Evolutionary conservation across 2,888 invertebrate species (phyloP).

Genomic region (Blastobasis adustella): DNA sequence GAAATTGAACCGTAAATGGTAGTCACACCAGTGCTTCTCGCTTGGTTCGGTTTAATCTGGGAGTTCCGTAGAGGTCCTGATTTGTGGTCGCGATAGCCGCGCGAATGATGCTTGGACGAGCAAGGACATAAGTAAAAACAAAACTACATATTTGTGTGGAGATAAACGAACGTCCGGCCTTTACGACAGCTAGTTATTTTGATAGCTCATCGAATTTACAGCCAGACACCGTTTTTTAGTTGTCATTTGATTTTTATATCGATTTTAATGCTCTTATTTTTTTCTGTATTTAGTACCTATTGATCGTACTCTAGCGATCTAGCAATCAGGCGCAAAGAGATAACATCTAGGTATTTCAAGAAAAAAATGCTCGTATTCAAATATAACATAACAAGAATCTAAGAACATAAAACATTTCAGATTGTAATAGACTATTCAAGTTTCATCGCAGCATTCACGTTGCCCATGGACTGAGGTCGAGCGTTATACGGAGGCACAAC

Average conservation of each 20-base stretch:
- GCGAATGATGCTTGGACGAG: slow-evolving; percentile 56
- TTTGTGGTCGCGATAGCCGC: slow-evolving; percentile 57
- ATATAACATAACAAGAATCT: too few relatives aligned
- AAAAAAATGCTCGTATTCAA: too few relatives aligned
- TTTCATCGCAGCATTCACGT: too few relatives aligned
- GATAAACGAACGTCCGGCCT: slow-evolving; percentile 12
- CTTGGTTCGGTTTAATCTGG: slow-evolving; percentile 33
- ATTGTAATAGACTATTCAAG: too few relatives aligned
- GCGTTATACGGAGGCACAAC: slow-evolving; percentile 8
- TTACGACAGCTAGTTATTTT: slow-evolving; percentile 12
- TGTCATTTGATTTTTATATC: slow-evolving; percentile 7
- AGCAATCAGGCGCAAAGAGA: too few relatives aligned
- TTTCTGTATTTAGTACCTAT: too few relatives aligned
- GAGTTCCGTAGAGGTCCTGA: slow-evolving; percentile 51
- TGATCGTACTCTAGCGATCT: too few relatives aligned
- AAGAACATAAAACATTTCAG: too few relatives aligned
- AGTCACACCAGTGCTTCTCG: slow-evolving; percentile 39
- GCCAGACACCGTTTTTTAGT: slow-evolving; percentile 1
- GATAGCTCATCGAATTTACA: slow-evolving; percentile 11
- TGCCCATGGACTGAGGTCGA: not conserved
- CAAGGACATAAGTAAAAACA: slow-evolving; percentile 58
- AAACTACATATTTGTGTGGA: slow-evolving; percentile 33
- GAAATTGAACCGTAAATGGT: slow-evolving; percentile 39
- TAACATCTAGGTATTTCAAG: too few relatives aligned
- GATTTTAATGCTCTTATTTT: not conserved